Conservation (phyloP, 1,140 invertebrate genomes). For the Sycophila sp. region DNA sequence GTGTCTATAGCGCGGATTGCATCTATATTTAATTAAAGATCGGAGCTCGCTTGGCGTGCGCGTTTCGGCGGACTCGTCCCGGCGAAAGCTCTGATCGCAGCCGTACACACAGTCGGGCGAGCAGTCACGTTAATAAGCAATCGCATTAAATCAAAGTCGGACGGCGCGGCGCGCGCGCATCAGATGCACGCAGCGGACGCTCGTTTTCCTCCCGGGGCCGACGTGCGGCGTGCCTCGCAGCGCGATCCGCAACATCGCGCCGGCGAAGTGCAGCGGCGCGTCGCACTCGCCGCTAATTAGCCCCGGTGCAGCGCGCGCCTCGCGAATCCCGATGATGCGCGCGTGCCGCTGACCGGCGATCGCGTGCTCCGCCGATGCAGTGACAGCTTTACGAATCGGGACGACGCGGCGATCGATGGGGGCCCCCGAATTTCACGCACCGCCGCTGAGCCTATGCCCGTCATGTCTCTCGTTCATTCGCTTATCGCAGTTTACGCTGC, state of each 20-base stretch:
- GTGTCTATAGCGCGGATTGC: no score
- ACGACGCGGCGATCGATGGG: no score
- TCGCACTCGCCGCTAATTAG: background rate
- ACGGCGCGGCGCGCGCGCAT: slow-evolving; percentile 54
- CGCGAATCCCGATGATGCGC: background rate
- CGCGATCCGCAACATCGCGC: background rate
- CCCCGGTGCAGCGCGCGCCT: background rate
- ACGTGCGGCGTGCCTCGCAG: background rate
- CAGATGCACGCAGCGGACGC: slow-evolving; percentile 49
- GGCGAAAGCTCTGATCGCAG: no score
- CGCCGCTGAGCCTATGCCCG: no score
- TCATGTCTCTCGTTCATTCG: no score
- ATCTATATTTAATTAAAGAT: no score
- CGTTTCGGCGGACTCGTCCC: no score
- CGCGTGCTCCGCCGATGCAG: no score
- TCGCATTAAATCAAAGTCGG: slow-evolving; percentile 60
- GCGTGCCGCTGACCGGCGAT: background rate
- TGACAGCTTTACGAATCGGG: no score
- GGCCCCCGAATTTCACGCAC: no score
- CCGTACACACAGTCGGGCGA: slow-evolving; percentile 38
- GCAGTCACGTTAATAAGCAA: slow-evolving; percentile 56
- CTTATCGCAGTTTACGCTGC: no score
- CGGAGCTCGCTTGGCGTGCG: no score
- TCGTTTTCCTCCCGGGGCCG: background rate
- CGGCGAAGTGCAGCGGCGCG: background rate